Conservation (phyloP, 2,888 invertebrate species). For the Amblyteles armatorius region DNA sequence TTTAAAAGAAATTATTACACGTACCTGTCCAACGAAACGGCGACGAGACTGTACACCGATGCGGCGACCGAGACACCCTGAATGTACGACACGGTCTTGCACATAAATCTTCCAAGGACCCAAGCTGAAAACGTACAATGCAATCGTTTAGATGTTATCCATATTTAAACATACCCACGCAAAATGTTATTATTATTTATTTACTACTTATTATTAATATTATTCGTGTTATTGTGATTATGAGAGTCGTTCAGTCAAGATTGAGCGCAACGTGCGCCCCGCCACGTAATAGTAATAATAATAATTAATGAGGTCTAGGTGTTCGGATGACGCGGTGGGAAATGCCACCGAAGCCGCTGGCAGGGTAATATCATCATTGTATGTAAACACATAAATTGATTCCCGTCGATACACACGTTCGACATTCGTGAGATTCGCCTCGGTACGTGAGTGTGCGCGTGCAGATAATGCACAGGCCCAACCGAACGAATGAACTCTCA, state of each 20-base stretch:
- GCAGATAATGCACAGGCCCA: constrained; percentile 16
- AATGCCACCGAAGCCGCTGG: constrained; percentile 65
- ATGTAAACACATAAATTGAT: constrained; percentile 63
- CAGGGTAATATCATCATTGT: constrained; percentile 45
- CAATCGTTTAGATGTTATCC: background rate
- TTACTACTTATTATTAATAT: constrained; percentile 32
- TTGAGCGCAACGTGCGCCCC: constrained; percentile 35
- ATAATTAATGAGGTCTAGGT: constrained; percentile 67
- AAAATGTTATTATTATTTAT: background rate
- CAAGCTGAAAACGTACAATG: constrained; percentile 89
- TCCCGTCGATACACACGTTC: constrained; percentile 53
- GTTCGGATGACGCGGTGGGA: constrained; percentile 67
- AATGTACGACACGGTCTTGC: constrained; percentile 97
- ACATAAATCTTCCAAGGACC: constrained; percentile 98
- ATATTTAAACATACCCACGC: background rate
- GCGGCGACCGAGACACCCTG: constrained; percentile 98
- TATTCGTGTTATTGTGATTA: constrained; percentile 20
- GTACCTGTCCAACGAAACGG: constrained; percentile 96
- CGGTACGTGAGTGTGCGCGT: constrained; percentile 3
- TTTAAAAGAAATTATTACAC: background rate
- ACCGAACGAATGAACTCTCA: constrained; percentile 41
- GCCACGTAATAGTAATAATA: constrained; percentile 30
- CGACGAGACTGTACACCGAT: constrained; percentile 97
- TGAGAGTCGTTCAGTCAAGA: constrained; percentile 49
- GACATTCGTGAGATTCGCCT: constrained; percentile 27